Evolutionary conservation across 2,113 vertebrate genomes (phyloP).

Genomic region (western clawed frog (Xenopus tropicalis)): UCB_Xtro_10.0 CM004443.2:178475001-178475500

Average conservation of each 20-base stretch:
- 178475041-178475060: too few species aligned
- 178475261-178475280: constrained; percentile 85
- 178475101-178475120: constrained; percentile 53
- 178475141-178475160: constrained; percentile 65
- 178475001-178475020: too few species aligned
- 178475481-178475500: background rate
- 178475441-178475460: constrained; percentile 50
- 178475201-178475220: constrained; percentile 63
- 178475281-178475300: constrained; percentile 90
- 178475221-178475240: constrained; percentile 81
- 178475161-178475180: constrained; percentile 59
- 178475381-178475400: constrained; percentile 82
- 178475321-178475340: constrained; percentile 73
- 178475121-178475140: constrained; percentile 65
- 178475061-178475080: too few species aligned
- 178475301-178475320: constrained; percentile 77
- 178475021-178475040: too few species aligned
- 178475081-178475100: too few species aligned
- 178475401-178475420: constrained; percentile 86
- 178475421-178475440: constrained; percentile 72
- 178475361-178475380: constrained; percentile 80
- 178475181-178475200: constrained; percentile 70
- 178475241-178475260: constrained; percentile 87
- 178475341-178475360: constrained; percentile 72
- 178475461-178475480: background rate